phyloP scores from a whole-genome alignment of 2,888 invertebrate genomes.

The Mylabris sibirica region DNA sequence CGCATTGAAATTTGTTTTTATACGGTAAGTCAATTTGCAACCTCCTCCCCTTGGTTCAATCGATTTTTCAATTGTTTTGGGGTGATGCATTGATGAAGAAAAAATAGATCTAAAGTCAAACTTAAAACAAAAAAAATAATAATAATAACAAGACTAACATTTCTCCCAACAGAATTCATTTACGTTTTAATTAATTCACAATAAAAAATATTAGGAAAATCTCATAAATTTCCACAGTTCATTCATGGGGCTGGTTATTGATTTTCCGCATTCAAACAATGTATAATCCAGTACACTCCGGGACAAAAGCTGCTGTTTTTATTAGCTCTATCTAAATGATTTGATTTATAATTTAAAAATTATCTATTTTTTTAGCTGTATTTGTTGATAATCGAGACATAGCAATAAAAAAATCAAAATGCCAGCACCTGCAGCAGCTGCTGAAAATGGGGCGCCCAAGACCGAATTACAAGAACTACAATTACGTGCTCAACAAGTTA shows the following conservation, averaged over 20 bases:
- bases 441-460: slow-evolving; percentile 75
- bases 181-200: neutral
- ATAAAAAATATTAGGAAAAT: neutral
- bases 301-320: slow-evolving; percentile 30
- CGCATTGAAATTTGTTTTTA: neutral
- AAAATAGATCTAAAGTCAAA: neutral
- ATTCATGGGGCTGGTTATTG: slow-evolving; percentile 35
- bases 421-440: slow-evolving; percentile 71
- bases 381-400: neutral
- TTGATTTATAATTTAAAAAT: neutral
- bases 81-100: neutral
- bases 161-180: neutral
- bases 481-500: slow-evolving; percentile 81
- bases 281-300: slow-evolving; percentile 42
- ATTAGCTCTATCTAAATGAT: neutral
- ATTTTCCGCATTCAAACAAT: slow-evolving; percentile 44
- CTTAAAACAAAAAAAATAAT: neutral
- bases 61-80: slow-evolving; percentile 8
- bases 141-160: neutral
- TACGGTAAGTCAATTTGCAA: neutral
- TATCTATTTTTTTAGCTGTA: neutral
- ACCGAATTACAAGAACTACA: slow-evolving; percentile 91
- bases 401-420: slow-evolving; percentile 57
- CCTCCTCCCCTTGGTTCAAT: neutral
- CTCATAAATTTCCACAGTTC: neutral